Evolutionary conservation across 2,888 invertebrate species (phyloP), one percentile per base, ranked within the genome.

Genomic region (Leucozona laternaria): DNA sequence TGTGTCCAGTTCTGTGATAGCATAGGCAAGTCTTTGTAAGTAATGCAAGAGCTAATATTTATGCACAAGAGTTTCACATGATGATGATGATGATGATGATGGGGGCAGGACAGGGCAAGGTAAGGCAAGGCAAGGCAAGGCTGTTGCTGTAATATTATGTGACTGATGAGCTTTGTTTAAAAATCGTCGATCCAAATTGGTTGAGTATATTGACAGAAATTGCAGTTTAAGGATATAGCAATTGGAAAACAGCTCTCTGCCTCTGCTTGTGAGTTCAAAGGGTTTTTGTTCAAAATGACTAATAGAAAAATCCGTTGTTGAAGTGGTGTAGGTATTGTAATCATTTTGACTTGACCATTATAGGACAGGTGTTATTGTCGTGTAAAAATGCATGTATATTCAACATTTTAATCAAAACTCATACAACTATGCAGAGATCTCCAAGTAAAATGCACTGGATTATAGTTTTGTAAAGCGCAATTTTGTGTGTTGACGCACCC

Each of bases 141-240:
- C 15, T 50, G 4, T 6, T 60, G 22, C 6, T 20, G 10, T 34
- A 2, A n/a, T 7, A n/a, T 4, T 28, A 28, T 55, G 28, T 31
- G 31, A 31, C 31, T 57, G 6, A 28, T 57, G 34, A 55, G 37
- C 53, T 70, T 70, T 53, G 77, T 53, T 68, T 53, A 22, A 62
- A 28, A 55, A 79, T 75, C 55, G 55, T 83, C 73, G 75, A 83
- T 83, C 73, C 79, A 84, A 84, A 84, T 84, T 84, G 70, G 70
- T 71, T 84, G 79, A 66, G 79, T 70, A 71, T 79, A 79, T 75
- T 84, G 75, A 58, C 79, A 71, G 5, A 58, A 22, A 31, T 48
- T 64, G 11, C 60, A 50, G 37, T 3, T 43, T 28, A 20, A 50
- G 40, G 50, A 37, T 8, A 25, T 8, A 22, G 43, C n/a, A 64